phyloP scores from a whole-genome alignment of 2,888 invertebrate genomes.

The Buathra laborator region DNA sequence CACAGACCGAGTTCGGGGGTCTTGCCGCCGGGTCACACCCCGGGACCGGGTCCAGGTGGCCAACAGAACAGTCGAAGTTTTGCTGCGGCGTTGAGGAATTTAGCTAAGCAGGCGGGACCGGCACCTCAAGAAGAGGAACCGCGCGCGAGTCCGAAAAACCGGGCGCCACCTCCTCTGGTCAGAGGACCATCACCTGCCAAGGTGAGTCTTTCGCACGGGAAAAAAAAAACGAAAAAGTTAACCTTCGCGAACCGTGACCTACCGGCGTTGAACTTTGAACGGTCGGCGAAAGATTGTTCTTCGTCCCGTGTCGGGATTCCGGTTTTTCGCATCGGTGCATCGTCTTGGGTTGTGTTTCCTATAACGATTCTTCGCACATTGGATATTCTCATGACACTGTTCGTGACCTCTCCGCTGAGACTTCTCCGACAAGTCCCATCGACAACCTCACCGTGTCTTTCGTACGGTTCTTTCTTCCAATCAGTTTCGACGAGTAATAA shows the following conservation, averaged over 20 bases:
- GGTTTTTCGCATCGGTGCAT: conserved; percentile 60
- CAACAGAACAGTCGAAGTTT: conserved; percentile 88
- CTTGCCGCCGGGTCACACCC: conserved; percentile 83
- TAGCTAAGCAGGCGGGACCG: conserved; percentile 96
- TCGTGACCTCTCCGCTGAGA: conserved; percentile 47
- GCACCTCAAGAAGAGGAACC: conserved; percentile 88
- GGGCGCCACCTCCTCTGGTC: conserved; percentile 86
- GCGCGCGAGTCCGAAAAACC: conserved; percentile 85
- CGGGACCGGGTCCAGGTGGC: conserved; percentile 81
- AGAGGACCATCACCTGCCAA: conserved; percentile 83
- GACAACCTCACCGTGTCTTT: background rate
- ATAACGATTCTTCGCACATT: conserved; percentile 15
- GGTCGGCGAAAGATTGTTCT: conserved; percentile 34
- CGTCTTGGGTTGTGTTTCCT: conserved; percentile 25
- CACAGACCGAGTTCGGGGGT: conserved; percentile 83
- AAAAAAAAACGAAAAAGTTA: conserved; percentile 5
- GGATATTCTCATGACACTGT: conserved; percentile 64
- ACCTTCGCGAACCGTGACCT: conserved; percentile 50
- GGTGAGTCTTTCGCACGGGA: conserved; percentile 74
- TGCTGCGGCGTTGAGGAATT: conserved; percentile 95
- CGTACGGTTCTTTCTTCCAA: background rate
- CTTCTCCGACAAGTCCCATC: background rate
- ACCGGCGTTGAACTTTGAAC: conserved; percentile 59
- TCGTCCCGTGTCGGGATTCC: conserved; percentile 68
- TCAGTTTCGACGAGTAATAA: background rate